Conservation (phyloP, 1,140 invertebrate genomes). For the Sycophila sp. region DNA sequence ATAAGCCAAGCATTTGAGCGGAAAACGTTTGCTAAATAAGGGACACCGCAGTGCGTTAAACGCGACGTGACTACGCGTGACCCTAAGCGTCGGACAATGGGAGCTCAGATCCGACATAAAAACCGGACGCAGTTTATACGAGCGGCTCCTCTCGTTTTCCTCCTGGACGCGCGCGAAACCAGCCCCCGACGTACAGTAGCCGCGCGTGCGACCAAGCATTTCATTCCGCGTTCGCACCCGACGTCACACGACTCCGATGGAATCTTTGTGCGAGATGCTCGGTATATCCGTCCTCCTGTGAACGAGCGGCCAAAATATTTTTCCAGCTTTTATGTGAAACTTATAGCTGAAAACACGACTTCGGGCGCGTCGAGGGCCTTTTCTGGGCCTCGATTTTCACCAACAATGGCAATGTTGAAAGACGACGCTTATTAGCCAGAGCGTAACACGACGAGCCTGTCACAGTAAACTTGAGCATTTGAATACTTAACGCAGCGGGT, state of each 20-base stretch:
- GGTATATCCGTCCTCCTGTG: conserved; percentile 7
- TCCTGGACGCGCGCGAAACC: background rate
- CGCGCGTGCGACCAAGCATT: background rate
- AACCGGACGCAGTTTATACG: too few relatives aligned
- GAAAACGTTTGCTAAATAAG: too few relatives aligned
- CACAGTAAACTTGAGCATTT: too few relatives aligned
- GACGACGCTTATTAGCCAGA: background rate
- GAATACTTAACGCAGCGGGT: too few relatives aligned
- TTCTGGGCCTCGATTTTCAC: conserved; percentile 6
- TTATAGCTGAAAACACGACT: conserved; percentile 12
- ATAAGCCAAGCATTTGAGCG: too few relatives aligned
- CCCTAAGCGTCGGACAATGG: background rate
- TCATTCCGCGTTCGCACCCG: background rate
- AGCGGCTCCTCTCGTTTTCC: background rate
- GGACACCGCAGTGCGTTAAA: too few relatives aligned
- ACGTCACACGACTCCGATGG: background rate
- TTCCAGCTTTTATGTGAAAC: background rate
- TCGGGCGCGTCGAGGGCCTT: background rate
- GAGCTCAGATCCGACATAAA: too few relatives aligned
- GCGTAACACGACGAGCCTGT: background rate
- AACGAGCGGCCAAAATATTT: conserved; percentile 16
- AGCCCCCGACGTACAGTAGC: background rate
- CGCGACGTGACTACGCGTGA: too few relatives aligned
- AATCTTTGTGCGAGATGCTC: background rate
- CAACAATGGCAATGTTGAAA: conserved; percentile 1